These are phyloP conservation scores for Diplodus puntazzo DNA, from an alignment of 2,797 vertebrate species.

Conservation along the genomic window DNA sequence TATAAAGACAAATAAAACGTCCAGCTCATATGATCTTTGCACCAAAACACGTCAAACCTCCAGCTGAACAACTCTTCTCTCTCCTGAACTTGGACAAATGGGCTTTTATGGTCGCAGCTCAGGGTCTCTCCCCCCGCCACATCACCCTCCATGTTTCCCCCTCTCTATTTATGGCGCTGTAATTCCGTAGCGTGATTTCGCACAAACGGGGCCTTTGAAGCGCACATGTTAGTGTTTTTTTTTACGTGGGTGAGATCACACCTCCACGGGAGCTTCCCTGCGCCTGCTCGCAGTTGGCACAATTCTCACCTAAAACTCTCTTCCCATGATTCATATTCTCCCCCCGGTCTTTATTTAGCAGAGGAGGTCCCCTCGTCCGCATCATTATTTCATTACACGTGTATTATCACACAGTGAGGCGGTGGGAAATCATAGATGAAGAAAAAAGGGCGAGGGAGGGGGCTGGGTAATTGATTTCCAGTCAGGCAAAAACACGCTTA, in stretches of 20 bases:
- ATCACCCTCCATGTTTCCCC: background rate
- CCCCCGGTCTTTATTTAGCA: slow-evolving; percentile 16
- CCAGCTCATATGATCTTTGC: background rate
- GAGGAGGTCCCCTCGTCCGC: slow-evolving; percentile 37
- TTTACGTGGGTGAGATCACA: slow-evolving; percentile 78
- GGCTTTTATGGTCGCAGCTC: slow-evolving; percentile 20
- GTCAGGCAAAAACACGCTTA: rapidly evolving
- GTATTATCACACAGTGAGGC: background rate
- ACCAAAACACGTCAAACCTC: background rate
- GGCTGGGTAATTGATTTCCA: background rate
- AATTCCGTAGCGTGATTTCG: slow-evolving; percentile 47
- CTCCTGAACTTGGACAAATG: slow-evolving; percentile 38
- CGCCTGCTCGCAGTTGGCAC: slow-evolving; percentile 75
- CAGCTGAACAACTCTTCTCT: slow-evolving; percentile 38
- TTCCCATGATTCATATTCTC: slow-evolving; percentile 41
- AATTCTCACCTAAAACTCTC: slow-evolving; percentile 46
- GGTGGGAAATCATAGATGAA: background rate
- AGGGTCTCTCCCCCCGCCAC: slow-evolving; percentile 2
- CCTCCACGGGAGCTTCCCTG: slow-evolving; percentile 75
- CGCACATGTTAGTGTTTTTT: slow-evolving; percentile 73
- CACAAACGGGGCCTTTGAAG: slow-evolving; percentile 58
- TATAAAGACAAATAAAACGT: background rate
- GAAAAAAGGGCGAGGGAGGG: too few species aligned
- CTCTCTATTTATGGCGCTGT: slow-evolving; percentile 40
- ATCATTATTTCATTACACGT: slow-evolving; percentile 26